Evolutionary conservation across 1,140 invertebrate genomes (phyloP), one percentile per base, ranked within the genome.

Genomic region (Berghia stephanieae): DNA sequence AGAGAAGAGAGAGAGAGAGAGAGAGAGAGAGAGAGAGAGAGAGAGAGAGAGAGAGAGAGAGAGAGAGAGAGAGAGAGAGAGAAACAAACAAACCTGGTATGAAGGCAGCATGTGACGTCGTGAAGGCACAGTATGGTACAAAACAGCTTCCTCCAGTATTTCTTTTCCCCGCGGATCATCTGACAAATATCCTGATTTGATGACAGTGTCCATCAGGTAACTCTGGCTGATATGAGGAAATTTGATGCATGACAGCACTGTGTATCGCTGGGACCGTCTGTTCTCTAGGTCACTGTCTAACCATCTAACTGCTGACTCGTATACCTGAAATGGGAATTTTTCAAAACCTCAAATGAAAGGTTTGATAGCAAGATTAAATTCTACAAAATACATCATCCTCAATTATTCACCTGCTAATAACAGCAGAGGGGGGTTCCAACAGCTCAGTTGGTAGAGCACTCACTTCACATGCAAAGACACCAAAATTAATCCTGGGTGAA

Each of bases 81-180:
- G 16, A 3, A 2, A 43, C 13, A 18, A 52, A 18, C 49, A 6
- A 49, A 79, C 79, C 78, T 87, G 86, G 74, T 84, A 87, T 16
- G 85, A 80, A 16, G 83, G 83, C 38, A 87, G 79, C 78, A 83
- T 80, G 63, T 82, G 81, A 40, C 86, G 71, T 10, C 85, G 80
- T 36, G 84, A 82, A 52, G 85, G 85, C 27, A 87, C 82, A 3
- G 81, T 83, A 69, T 87, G 85, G 73, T 84, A 87, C n/a, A 82
- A 49, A 3, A 86, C 81, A 1, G 84, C 86, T 71, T 85, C 80
- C 57, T 86, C 85, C 52, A 86, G 46, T 8, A 87, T 73, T 36
- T 87, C 83, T 18, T 80, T 81, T 0, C 85, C 85, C 71, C 81
- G 78, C 27, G 85, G 85, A 70, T 87, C 83, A 21, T 79, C 75